Conservation (phyloP, 2,113 vertebrate genomes). For the Halcyon senegalensis region DNA sequence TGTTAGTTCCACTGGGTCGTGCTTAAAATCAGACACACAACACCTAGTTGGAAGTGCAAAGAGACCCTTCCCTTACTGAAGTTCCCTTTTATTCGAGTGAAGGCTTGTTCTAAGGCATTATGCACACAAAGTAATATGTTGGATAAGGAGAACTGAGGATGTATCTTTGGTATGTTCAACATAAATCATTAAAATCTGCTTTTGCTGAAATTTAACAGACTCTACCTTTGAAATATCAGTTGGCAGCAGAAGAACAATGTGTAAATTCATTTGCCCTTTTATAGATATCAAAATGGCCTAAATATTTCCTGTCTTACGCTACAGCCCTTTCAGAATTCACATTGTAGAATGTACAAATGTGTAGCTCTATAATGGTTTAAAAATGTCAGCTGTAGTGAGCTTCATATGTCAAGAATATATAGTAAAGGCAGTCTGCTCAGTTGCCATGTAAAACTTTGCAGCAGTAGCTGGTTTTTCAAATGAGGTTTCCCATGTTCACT, state of each 20-base stretch:
- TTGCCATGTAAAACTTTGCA: not conserved
- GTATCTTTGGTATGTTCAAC: not conserved
- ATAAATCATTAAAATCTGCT: not conserved
- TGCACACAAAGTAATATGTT: not conserved
- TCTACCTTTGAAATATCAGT: not conserved
- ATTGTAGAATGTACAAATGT: not conserved
- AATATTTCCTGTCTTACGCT: conserved; percentile 6
- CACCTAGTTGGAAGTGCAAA: not conserved
- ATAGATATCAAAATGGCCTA: conserved; percentile 29
- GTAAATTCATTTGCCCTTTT: not conserved
- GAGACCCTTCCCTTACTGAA: not conserved
- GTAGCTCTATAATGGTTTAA: not conserved
- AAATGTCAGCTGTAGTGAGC: conserved; percentile 37
- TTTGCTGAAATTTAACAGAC: not conserved
- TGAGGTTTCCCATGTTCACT: not conserved
- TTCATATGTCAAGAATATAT: conserved; percentile 13
- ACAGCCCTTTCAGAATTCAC: conserved; percentile 27
- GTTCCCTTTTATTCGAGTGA: not conserved
- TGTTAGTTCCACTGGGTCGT: not conserved
- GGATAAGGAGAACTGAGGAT: not conserved
- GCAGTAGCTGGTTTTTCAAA: not conserved
- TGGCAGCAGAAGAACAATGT: not conserved
- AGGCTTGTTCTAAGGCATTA: not conserved
- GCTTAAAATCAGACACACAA: not conserved
- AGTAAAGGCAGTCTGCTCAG: not conserved